Base-by-base conservation (phyloP, 2,113 vertebrate species). In the Xiphorhynchus elegans region DNA sequence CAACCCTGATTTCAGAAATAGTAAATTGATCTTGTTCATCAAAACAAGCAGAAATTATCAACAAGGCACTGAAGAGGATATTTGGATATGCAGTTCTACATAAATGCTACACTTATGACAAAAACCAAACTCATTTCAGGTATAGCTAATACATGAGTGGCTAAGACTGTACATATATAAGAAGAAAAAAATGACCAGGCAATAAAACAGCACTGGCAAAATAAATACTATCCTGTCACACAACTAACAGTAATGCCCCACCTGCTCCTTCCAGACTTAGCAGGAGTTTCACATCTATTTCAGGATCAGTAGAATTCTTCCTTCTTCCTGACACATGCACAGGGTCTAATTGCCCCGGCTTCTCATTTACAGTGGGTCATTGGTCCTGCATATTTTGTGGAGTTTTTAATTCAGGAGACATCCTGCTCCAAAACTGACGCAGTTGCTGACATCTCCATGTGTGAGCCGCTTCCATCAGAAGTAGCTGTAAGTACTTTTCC, bases 321-420 rank as follows among this genome's bases (percentile, higher is more conserved):
- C 16, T 83, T 75, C 40, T 85, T 83, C 68, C 69, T 47, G 42
- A 92, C 26, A 58, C 8, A 33, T 9, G n/a, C 16, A 31, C 26
- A 44, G 64, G 26, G 63, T 80, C 89, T 90, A 67, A 89, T 29
- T 87, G 56, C 14, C 46, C 44, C 70, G 55, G 3, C n/a, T 17
- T 94, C 37, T 87, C 44, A 46, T 82, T 83, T 69, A 77, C 94
- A 98, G 98, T 97, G 96, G 97, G 72, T 97, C 1, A 0, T 6
- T 76, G 95, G 97, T 75, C 83, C 93, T 75, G 15, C 88, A 14
- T 39, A 86, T 91, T 97, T 94, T 84, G 95, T 98, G 60, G 97
- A 98, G 58, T 98, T 97, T 84, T 87, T 96, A 70, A 93, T 98
- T 85, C 94, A 80, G 62, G 97, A 98, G 75, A 95, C 96, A 50